Percentiles rank a stretch among this genome's conserved stretches.
These are phyloP conservation scores for Micromussa lordhowensis DNA, from an alignment of 92 coral and sea anemone genomes.

Conservation along the genomic window DNA sequence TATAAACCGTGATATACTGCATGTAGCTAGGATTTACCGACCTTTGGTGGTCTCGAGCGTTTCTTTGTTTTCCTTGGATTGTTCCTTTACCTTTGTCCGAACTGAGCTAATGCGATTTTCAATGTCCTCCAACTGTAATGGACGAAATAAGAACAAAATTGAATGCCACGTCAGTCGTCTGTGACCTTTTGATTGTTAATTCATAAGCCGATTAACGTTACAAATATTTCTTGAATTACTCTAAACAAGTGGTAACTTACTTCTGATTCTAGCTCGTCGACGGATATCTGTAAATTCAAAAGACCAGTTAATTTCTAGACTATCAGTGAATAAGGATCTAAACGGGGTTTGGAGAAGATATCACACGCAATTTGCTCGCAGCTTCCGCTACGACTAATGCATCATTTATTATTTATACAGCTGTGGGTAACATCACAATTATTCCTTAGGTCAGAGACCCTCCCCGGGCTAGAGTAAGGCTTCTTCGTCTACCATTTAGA, in stretches of 20 bases:
- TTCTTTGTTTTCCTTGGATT: not conserved
- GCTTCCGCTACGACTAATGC: not conserved
- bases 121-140: slow-evolving; percentile 33
- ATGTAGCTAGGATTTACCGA: not conserved
- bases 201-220: not conserved
- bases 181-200: not conserved
- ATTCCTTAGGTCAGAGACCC: not conserved
- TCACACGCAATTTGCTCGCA: not conserved
- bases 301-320: not conserved
- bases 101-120: slow-evolving; percentile 8
- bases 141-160: not conserved
- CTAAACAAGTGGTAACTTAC: not conserved
- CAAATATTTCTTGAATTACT: not conserved
- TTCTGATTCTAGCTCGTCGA: slow-evolving; percentile 27
- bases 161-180: not conserved
- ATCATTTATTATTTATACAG: too few species aligned
- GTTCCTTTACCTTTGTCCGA: slow-evolving; percentile 15
- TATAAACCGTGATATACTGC: not conserved
- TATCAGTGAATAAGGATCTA: not conserved
- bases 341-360: not conserved
- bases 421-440: not conserved
- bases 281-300: slow-evolving; percentile 4
- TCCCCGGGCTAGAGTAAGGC: too few species aligned
- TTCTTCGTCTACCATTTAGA: too few species aligned
- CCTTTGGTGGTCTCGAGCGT: not conserved